Conservation (phyloP, 2,797 vertebrate species). For the Sebastes oblongus region DNA sequence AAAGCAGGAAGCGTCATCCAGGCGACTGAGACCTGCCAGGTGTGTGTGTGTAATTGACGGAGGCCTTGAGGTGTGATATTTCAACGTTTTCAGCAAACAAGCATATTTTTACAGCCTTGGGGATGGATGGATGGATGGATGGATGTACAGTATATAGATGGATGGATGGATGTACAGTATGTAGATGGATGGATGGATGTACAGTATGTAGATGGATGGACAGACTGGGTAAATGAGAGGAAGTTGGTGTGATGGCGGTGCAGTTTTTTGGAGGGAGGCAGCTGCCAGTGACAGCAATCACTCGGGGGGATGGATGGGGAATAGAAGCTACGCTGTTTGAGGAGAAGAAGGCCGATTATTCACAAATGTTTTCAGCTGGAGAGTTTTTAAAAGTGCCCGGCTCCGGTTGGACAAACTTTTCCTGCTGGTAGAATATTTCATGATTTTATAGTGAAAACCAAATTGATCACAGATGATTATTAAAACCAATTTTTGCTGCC, state of each 20-base stretch:
- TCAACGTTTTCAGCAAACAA: slow-evolving; percentile 46
- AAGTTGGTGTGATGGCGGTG: slow-evolving; percentile 14
- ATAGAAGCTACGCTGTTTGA: not conserved
- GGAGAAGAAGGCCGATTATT: not conserved
- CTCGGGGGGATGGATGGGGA: slow-evolving; percentile 16
- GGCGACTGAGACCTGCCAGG: slow-evolving; percentile 50
- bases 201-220: not conserved
- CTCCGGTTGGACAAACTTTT: not conserved
- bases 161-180: too few species aligned
- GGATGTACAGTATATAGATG: not conserved
- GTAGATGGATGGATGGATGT: not conserved
- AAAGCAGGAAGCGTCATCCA: slow-evolving; percentile 38
- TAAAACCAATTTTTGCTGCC: too few species aligned
- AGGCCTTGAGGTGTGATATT: slow-evolving; percentile 34
- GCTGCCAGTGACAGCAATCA: slow-evolving; percentile 21
- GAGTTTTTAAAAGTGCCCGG: not conserved
- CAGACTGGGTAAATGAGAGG: not conserved
- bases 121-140: not conserved
- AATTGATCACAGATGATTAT: not conserved
- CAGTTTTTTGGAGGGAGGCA: not conserved
- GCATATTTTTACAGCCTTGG: slow-evolving; percentile 39
- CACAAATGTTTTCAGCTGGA: not conserved
- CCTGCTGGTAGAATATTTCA: not conserved
- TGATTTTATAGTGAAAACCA: not conserved
- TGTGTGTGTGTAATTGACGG: slow-evolving; percentile 41